Evolutionary conservation across 2,797 vertebrate species (phyloP), one percentile per base, ranked within the genome.

Genomic region (Bovichtus variegatus): DNA sequence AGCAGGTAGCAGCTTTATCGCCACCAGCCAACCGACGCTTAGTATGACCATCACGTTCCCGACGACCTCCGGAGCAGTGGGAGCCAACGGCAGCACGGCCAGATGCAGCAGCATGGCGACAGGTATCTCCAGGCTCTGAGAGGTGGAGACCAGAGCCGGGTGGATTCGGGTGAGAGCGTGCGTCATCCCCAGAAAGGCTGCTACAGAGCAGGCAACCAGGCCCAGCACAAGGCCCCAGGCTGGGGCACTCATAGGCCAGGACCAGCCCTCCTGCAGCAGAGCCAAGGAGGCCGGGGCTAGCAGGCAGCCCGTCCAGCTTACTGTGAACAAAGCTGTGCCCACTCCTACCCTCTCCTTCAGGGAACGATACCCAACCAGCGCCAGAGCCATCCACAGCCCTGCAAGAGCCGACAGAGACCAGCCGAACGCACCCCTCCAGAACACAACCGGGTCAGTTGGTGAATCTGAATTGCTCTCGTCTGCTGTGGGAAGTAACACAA

Each of bases 391-490:
- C 89, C 97, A 98, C 88, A 99, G 85, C 43, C 98, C 98, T 0
- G 98, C 98, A 78, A 98, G 96, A 3, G 97, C 96, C 0, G 97
- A 97, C 90, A 99, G 97, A 23, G 97, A 98, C 46, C 98, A 99
- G 29, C 98, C 98, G 72, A 99, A 99, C 13, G 97, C 97, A 64
- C 97, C 96, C 85, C 96, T 97, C 98, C 98, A 99, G 86, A 97
- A 96, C 78, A 80, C 94, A 31, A 97, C 91, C 16, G 96, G 96
- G 84, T 96, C 94, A 15, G 83, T 94, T 76, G 60, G 92, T 25
- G 44, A 95, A 94, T 89, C 96, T 92, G 87, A 46, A 25, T 90
- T 83, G 61, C 76, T 86, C 23, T 90, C 87, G 3, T 93, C 92
- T 2, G 44, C 76, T 0, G 87, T 53, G 9, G 98, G 97, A 68